Percentiles rank a stretch among this genome's conserved stretches.
Conservation (phyloP, 2,113 vertebrate species). For the Atherinomorus stipes region DNA sequence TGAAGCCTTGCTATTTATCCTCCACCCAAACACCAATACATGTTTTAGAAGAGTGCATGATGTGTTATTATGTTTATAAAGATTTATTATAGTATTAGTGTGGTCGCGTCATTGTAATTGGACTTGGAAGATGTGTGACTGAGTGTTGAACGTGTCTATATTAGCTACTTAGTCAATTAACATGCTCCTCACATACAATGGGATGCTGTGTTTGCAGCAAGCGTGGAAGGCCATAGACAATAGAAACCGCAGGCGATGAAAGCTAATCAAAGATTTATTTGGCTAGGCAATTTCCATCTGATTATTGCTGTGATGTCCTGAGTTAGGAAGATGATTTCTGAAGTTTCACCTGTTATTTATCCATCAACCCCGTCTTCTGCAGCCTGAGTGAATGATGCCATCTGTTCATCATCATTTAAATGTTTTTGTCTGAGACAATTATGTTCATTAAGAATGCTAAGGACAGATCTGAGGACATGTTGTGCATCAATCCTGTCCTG, state of each 20-base stretch:
- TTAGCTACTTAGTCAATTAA: constrained; percentile 27
- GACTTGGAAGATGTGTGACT: constrained; percentile 3
- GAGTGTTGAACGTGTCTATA: constrained; percentile 11
- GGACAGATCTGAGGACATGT: constrained; percentile 58
- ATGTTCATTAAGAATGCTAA: constrained; percentile 68
- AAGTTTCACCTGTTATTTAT: constrained; percentile 71
- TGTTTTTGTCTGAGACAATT: constrained; percentile 75
- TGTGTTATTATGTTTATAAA: constrained; percentile 45
- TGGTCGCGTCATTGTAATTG: constrained; percentile 3
- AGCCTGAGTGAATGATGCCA: constrained; percentile 66
- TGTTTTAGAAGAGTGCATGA: constrained; percentile 27
- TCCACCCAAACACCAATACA: constrained; percentile 37
- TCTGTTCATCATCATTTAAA: constrained; percentile 81
- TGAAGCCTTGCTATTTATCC: constrained; percentile 47
- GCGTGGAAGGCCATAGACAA: constrained; percentile 38
- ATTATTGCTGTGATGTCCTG: constrained; percentile 63
- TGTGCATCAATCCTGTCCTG: constrained; percentile 48
- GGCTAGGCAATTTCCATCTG: constrained; percentile 65
- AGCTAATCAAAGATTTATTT: constrained; percentile 72
- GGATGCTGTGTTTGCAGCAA: constrained; percentile 44
- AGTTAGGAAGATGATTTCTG: constrained; percentile 61
- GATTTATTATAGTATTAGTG: constrained; percentile 4
- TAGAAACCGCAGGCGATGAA: constrained; percentile 48
- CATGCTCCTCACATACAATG: constrained; percentile 21
- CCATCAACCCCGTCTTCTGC: constrained; percentile 58